Percentiles rank a stretch among this genome's conserved stretches.
phyloP scores from a whole-genome alignment of 2,113 vertebrate genomes.

The Lamprologus ornatipinnis region DNA sequence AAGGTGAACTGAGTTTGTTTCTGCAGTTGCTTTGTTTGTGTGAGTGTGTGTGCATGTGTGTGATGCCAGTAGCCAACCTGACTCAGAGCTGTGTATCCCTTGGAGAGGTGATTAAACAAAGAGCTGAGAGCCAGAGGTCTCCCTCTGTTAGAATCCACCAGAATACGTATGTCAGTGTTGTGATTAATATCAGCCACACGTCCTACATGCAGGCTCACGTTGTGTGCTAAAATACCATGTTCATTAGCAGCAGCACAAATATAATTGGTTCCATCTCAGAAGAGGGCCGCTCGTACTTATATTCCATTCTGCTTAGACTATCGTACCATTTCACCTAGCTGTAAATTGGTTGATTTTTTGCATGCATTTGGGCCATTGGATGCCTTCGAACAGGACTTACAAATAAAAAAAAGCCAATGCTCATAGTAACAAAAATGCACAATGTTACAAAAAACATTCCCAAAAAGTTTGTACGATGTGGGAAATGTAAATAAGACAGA shows the following conservation, averaged over 20 bases:
- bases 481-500: background rate
- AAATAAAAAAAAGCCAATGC: background rate
- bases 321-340: background rate
- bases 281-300: background rate
- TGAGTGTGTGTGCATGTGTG: background rate
- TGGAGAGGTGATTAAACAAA: conserved; percentile 46
- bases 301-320: background rate
- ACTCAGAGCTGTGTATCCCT: conserved; percentile 23
- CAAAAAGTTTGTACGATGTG: background rate
- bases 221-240: background rate
- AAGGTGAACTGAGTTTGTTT: background rate
- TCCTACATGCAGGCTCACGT: background rate
- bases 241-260: background rate
- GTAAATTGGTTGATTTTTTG: background rate
- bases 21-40: background rate
- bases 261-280: background rate
- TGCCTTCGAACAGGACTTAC: background rate
- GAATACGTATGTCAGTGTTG: background rate
- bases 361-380: background rate
- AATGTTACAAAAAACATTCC: background rate
- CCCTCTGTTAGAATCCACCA: conserved; percentile 18
- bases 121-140: conserved; percentile 7
- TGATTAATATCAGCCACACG: conserved; percentile 5
- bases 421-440: background rate
- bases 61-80: conserved; percentile 19